phyloP scores from a whole-genome alignment of 2,888 invertebrate genomes.

The Dusona sp. region DNA sequence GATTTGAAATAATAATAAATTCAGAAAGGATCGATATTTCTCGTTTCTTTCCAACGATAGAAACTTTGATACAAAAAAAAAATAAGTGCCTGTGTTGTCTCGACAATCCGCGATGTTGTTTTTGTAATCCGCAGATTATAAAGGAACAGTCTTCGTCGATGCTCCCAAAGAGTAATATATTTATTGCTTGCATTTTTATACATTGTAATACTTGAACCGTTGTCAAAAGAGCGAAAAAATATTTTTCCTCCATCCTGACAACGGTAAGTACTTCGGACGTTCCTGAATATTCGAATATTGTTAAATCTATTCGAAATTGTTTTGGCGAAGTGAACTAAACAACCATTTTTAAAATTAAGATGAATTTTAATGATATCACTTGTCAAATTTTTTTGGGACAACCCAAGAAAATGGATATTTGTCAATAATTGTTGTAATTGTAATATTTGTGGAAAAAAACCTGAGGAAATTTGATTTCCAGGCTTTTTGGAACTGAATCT shows the following conservation, averaged over 20 bases:
- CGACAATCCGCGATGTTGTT: slow-evolving; percentile 47
- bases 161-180: slow-evolving; percentile 68
- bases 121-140: slow-evolving; percentile 38
- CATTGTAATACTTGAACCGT: slow-evolving; percentile 53
- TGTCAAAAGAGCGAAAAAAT: slow-evolving; percentile 28
- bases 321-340: slow-evolving; percentile 2
- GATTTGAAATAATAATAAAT: background rate
- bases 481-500: background rate
- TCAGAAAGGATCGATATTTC: background rate
- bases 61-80: slow-evolving; percentile 1
- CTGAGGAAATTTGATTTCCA: background rate
- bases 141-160: slow-evolving; percentile 36
- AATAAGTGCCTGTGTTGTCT: slow-evolving; percentile 62
- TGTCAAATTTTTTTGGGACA: slow-evolving; percentile 25
- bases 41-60: background rate
- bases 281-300: slow-evolving; percentile 45
- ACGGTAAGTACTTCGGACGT: slow-evolving; percentile 55
- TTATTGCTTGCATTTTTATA: slow-evolving; percentile 70
- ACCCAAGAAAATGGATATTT: background rate
- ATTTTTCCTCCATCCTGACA: slow-evolving; percentile 18
- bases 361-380: slow-evolving; percentile 25
- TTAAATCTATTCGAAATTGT: slow-evolving; percentile 3
- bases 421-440: background rate
- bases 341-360: slow-evolving; percentile 26
- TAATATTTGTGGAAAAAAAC: slow-evolving; percentile 8